Conservation (phyloP, 2,113 vertebrate species). For the Eidolon helvum region DNA sequence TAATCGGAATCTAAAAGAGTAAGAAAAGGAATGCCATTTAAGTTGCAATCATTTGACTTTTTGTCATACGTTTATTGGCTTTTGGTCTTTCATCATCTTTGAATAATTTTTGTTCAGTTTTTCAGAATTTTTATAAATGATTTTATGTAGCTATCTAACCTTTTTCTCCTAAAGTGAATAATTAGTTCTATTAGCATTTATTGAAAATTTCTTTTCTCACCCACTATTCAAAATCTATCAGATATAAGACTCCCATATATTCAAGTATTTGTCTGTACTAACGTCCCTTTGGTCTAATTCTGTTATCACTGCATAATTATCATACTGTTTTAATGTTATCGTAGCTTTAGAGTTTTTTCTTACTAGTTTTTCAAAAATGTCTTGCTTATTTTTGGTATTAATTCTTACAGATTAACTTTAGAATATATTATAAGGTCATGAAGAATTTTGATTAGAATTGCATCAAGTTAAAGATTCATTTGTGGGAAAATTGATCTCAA, state of each 20-base stretch:
- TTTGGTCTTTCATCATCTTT: background rate
- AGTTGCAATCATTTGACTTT: background rate
- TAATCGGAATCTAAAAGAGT: slow-evolving; percentile 6
- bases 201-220: background rate
- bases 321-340: slow-evolving; percentile 21
- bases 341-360: background rate
- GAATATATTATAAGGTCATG: background rate
- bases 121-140: background rate
- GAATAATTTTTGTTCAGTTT: background rate
- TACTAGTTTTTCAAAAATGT: background rate
- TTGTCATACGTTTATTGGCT: background rate
- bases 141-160: background rate
- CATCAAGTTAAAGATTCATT: background rate
- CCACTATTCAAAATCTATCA: background rate
- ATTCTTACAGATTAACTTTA: background rate
- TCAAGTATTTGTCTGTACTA: background rate
- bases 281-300: background rate
- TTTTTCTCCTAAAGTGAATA: background rate
- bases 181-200: background rate
- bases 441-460: background rate
- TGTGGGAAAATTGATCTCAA: background rate
- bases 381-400: background rate
- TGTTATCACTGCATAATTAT: background rate
- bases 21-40: background rate
- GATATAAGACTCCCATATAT: background rate